Conservation (phyloP, 1,140 invertebrate species). For the Dendrolimus punctatus region DNA sequence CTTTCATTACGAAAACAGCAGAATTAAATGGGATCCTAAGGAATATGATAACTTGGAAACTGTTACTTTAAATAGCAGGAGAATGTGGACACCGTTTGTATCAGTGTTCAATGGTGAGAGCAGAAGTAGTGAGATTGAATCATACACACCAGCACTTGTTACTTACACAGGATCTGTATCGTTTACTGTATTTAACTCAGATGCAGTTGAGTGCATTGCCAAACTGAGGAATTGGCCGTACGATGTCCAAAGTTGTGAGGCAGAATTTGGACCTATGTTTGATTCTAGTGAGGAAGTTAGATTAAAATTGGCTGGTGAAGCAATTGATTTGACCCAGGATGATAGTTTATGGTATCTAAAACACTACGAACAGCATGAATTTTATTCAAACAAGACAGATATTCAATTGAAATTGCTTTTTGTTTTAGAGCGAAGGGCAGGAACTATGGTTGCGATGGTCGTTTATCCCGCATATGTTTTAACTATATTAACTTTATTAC, state of each 20-base stretch:
- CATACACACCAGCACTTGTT: neutral
- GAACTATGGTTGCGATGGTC: slow-evolving; percentile 17
- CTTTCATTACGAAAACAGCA: neutral
- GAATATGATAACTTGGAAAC: slow-evolving; percentile 3
- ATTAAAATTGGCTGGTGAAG: slow-evolving; percentile 1
- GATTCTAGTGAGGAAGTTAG: slow-evolving; percentile 12
- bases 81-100: slow-evolving; percentile 1
- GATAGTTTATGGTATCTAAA: slow-evolving; percentile 10
- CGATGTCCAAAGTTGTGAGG: slow-evolving; percentile 26
- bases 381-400: slow-evolving; percentile 2
- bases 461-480: slow-evolving; percentile 24
- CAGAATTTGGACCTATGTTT: neutral
- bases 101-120: neutral
- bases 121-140: neutral
- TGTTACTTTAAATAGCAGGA: slow-evolving; percentile 5
- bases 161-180: slow-evolving; percentile 2
- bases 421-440: slow-evolving; percentile 25
- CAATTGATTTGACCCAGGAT: slow-evolving; percentile 10
- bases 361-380: slow-evolving; percentile 12
- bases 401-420: slow-evolving; percentile 22
- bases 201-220: slow-evolving; percentile 11
- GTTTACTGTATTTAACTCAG: slow-evolving; percentile 2
- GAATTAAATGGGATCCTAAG: slow-evolving; percentile 3
- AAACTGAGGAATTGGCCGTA: slow-evolving; percentile 29
- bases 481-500: slow-evolving; percentile 18